Conservation (phyloP, 2,797 vertebrate genomes). For the Trachops cirrhosus region DNA sequence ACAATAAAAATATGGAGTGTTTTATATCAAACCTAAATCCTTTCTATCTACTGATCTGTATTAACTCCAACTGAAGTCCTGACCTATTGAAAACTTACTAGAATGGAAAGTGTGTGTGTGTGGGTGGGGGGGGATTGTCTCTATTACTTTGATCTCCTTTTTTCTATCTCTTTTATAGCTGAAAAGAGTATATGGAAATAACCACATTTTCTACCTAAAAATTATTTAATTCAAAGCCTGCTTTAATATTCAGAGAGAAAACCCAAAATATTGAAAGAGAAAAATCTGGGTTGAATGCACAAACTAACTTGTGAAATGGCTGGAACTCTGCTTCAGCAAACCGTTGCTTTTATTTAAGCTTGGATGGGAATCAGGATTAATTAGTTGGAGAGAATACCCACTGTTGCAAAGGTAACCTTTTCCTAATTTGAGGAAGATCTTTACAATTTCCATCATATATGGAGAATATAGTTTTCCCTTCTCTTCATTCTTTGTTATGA, state of each 20-base stretch:
- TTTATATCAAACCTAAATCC: not conserved
- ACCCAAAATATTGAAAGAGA: not conserved
- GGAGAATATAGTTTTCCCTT: not conserved
- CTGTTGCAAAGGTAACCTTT: not conserved
- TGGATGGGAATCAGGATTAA: not conserved
- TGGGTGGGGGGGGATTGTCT: not conserved
- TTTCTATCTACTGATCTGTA: not conserved
- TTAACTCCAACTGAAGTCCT: not conserved
- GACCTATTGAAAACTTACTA: not conserved
- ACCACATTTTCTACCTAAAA: not conserved
- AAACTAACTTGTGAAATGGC: not conserved
- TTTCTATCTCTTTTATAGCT: not conserved
- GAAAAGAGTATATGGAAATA: not conserved
- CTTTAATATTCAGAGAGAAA: conserved; percentile 23
- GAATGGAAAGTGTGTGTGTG: not conserved
- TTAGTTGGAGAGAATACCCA: not conserved
- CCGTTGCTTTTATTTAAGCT: not conserved
- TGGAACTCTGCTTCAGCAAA: not conserved
- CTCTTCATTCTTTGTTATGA: not conserved
- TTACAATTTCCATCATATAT: not conserved
- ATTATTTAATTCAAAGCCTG: not conserved
- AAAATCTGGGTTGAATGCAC: not conserved
- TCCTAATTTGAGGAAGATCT: not conserved
- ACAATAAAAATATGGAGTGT: not conserved
- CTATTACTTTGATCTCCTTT: not conserved